Base-by-base conservation (phyloP, 2,113 vertebrate genomes). In the Nyctibius bracteatus region DNA sequence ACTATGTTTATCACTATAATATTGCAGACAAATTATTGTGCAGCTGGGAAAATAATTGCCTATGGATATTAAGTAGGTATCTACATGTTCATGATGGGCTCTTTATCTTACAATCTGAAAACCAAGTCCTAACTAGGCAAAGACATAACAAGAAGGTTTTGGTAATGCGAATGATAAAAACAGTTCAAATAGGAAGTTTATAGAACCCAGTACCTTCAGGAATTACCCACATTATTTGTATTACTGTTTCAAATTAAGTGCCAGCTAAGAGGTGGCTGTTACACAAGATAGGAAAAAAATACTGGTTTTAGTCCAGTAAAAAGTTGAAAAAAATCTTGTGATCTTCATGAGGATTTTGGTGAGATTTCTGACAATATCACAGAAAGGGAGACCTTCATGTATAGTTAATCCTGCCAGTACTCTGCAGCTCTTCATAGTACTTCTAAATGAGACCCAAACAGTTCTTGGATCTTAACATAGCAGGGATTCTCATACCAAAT, bases 181-280 rank as follows among this genome's bases (percentile, higher is more conserved):
- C 12, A 41, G 16, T 55, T 63, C 35, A 78, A 55, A 46, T 2
- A 54, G 22, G 54, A 84, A 35, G 37, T 87, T 84, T 55, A 23
- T 30, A 1, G 1, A 67, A 44, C 11, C 7, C 4, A 4, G 1
- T 61, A 51, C 68, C 5, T 6, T 47, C 35, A 47, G 44, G 3
- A 59, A 92, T 72, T 87, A 21, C 9, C 24, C 10, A 54, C 21
- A 17, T 89, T 79, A 44, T 67, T 67, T 78, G 6, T 71, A 12
- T 63, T 81, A 39, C 30, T 63, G 9, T 72, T 85, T 74, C 39
- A 68, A 8, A 6, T 44, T 72, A 74, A 67, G 6, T 67, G 3
- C 22, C 16, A 84, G 25, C 25, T 83, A 22, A 43, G 14, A 67
- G 35, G 5, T 58, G 8, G 2, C 30, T 59, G 18, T 73, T 78